Evolutionary conservation across 2,797 vertebrate genomes (phyloP).

Genomic region (Cuculus canorus): DNA sequence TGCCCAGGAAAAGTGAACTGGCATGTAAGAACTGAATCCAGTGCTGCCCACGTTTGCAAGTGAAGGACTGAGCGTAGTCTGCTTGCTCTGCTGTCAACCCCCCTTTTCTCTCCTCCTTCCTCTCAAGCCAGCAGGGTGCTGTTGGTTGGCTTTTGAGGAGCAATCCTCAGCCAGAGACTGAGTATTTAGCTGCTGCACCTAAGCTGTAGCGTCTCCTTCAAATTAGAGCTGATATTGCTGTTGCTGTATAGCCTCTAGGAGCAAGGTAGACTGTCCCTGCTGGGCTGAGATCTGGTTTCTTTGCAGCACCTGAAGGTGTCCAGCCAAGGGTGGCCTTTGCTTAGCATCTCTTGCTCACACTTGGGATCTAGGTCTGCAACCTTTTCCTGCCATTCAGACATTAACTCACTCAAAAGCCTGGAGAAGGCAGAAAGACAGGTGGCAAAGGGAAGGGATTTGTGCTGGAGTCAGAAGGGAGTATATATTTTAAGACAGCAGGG

Average conservation of each 20-base stretch:
- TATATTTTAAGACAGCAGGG: constrained; percentile 36
- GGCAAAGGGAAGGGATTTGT: constrained; percentile 28
- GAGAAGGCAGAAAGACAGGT: constrained; percentile 36
- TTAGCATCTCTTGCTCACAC: background rate
- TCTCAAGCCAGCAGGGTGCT: background rate
- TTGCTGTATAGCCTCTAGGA: accelerated
- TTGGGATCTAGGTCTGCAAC: constrained; percentile 9
- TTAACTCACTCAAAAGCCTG: constrained; percentile 18
- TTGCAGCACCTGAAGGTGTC: background rate
- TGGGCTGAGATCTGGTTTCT: background rate
- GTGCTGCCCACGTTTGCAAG: background rate
- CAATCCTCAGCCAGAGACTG: background rate
- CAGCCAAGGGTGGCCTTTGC: background rate
- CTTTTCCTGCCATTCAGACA: constrained; percentile 19
- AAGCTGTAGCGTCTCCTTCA: background rate
- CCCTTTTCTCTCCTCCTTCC: background rate
- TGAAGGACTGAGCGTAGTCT: background rate
- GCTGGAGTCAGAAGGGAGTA: constrained; percentile 19
- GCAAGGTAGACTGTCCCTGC: background rate
- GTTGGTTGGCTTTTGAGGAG: background rate
- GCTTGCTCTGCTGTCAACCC: background rate
- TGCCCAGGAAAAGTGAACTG: background rate
- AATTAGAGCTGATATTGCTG: background rate
- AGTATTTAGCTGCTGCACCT: background rate
- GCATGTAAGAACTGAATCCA: background rate